Base-by-base conservation (phyloP, 2,113 vertebrate genomes). In the Alces alces region DNA sequence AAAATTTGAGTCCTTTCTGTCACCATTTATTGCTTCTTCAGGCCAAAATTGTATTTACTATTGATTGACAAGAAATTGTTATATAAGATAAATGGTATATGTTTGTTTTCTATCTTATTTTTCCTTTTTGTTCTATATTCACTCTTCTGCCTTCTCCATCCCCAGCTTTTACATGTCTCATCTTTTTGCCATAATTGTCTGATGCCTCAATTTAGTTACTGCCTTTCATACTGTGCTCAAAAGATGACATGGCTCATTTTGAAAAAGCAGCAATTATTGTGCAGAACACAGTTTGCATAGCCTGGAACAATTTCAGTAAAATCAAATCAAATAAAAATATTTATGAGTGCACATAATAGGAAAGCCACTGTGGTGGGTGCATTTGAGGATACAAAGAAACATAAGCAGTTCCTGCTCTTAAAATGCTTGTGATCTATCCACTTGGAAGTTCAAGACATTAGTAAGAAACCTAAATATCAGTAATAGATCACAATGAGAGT, bases 251-350 rank as follows among this genome's bases (percentile, higher is more conserved):
- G 21, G 3, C 7, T 84, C 15, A 85, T 91, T 54, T 95, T 43
- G 23, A 80, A 95, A 96, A 82, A 92, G 23, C 15, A 64, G 28
- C 33, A 97, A 76, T 96, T 96, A 76, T 66, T 88, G 36, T 73
- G 45, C 6, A 89, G 30, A 92, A 82, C 17, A 83, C 21, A 43
- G 7, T 83, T 23, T 92, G 11, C 27, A 94, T 47, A 88, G 52
- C 19, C 45, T 96, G 45, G 15, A 86, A 93, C 14, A 95, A 86
- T 94, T 92, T 91, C 45, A 91, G 73, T 79, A 93, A 95, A 96
- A 79, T 76, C n/a, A 93, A 96, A 95, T 93, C 17, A 89, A 93
- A 96, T 86, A 33, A 94, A 97, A 96, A 86, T 94, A 95, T 96
- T 94, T 94, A 92, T 88, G 91, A 88, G 73, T 16, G 58, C 23